phyloP scores from a whole-genome alignment of 2,797 vertebrate genomes.

The Knipowitschia caucasica region DNA sequence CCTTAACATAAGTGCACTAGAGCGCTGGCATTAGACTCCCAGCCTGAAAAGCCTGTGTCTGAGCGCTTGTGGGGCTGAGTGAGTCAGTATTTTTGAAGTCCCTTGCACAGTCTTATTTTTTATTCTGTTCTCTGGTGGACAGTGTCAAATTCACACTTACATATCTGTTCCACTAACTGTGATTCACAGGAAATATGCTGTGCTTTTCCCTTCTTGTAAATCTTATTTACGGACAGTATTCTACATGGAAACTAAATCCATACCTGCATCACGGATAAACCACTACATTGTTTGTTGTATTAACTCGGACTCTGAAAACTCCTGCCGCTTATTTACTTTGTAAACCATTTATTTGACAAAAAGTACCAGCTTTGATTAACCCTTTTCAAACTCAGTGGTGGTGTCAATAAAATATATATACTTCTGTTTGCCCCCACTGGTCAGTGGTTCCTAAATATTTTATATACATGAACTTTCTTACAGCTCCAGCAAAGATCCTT shows the following conservation, averaged over 20 bases:
- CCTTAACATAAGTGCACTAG: slow-evolving; percentile 62
- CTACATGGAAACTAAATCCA: slow-evolving; percentile 32
- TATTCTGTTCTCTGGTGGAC: slow-evolving; percentile 21
- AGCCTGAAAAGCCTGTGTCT: slow-evolving; percentile 40
- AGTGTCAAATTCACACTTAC: slow-evolving; percentile 22
- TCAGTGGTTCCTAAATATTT: background rate
- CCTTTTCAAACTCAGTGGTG: slow-evolving; percentile 10
- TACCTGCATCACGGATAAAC: slow-evolving; percentile 18
- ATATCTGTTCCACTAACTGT: slow-evolving; percentile 18
- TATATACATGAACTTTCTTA: slow-evolving; percentile 7
- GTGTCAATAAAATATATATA: slow-evolving; percentile 2
- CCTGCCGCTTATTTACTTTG: slow-evolving; percentile 29
- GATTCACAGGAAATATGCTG: slow-evolving; percentile 19
- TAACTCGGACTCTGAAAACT: slow-evolving; percentile 28
- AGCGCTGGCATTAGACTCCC: slow-evolving; percentile 59
- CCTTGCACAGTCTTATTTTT: slow-evolving; percentile 10
- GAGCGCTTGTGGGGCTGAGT: slow-evolving; percentile 26
- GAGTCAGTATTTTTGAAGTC: slow-evolving; percentile 28
- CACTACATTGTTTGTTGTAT: slow-evolving; percentile 37
- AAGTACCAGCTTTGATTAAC: slow-evolving; percentile 27
- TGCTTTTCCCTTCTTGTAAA: slow-evolving; percentile 17
- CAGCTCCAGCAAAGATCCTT: slow-evolving; percentile 95
- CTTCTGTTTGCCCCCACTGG: background rate
- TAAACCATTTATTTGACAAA: slow-evolving; percentile 37
- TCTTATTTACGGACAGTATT: slow-evolving; percentile 26